Conservation (phyloP, 2,113 vertebrate species). For the Aphyosemion australe region DNA sequence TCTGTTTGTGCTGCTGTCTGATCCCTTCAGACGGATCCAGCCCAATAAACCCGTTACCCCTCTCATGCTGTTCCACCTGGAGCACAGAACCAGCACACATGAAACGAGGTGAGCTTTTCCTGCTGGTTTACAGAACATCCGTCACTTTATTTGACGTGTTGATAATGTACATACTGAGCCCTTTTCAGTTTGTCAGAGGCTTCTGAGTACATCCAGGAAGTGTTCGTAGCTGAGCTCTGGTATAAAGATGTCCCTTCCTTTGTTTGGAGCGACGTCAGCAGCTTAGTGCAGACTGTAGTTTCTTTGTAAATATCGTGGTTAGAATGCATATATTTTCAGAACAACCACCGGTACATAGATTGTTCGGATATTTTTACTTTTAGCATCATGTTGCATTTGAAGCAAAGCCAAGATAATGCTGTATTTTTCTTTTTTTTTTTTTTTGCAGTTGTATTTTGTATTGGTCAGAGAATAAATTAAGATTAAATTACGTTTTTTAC, state of each 20-base stretch:
- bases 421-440: slow-evolving; percentile 32
- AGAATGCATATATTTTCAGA: slow-evolving; percentile 66
- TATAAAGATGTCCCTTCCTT: neutral
- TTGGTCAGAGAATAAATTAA: slow-evolving; percentile 67
- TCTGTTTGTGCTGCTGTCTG: slow-evolving; percentile 26
- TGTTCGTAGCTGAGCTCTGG: neutral
- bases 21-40: slow-evolving; percentile 32
- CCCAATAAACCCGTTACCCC: slow-evolving; percentile 27
- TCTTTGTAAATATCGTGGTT: slow-evolving; percentile 71
- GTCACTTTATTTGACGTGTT: slow-evolving; percentile 25
- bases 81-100: slow-evolving; percentile 3
- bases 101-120: neutral
- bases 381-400: slow-evolving; percentile 48
- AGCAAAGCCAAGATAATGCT: slow-evolving; percentile 45
- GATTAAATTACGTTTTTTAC: slow-evolving; percentile 73
- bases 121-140: slow-evolving; percentile 1
- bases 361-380: slow-evolving; percentile 44
- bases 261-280: neutral
- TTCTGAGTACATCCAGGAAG: no score
- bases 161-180: slow-evolving; percentile 50
- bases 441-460: slow-evolving; percentile 73
- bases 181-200: neutral
- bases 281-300: slow-evolving; percentile 19
- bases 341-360: slow-evolving; percentile 2
- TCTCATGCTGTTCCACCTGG: neutral